Evolutionary conservation across 1,140 invertebrate species (phyloP), one percentile per base, ranked within the genome.

Genomic region (Drosophila neocordata): DNA sequence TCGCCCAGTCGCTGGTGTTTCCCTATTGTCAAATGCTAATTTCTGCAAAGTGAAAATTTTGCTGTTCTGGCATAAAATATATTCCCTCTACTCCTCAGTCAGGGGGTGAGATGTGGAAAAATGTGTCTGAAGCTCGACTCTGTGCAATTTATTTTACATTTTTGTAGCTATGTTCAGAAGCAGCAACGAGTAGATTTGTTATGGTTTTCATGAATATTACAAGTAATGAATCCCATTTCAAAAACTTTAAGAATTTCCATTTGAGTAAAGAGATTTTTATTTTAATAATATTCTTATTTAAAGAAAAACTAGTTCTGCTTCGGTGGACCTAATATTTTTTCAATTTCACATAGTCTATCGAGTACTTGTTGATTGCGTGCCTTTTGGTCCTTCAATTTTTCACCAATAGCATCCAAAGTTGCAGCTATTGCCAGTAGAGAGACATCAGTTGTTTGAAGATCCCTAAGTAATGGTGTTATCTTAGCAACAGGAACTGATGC

Each of bases 341-440:
- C 81, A 11, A 85, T 85, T 75, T 85, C 81, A 35, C 78, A 87
- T 3, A 85, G 75, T 52, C 81, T 66, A 63, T 85, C 82, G 13
- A 85, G 57, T 3, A 81, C 70, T 35, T 81, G 73, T 44, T 85
- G 81, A 37, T 85, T 85, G 7, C 81, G 65, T 15, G 59, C 65
- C 22, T 69, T 81, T 51, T 85, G 81, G 5, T 87, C 81, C 41
- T 44, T 77, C 1, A 85, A 59, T n/a, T 69, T 81, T 18, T 81
- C 77, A 1, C 73, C 74, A 27, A 85, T 81, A 35, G 82, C 51
- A 59, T 85, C 82, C 22, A 85, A 20, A 1, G 81, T 87, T 6
- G 82, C 78, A 0, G 81, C 81, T 8, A 85, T 69, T 6, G 81
- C 81, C 55, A 87, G 41, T 2, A 85, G 38, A 0, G 81, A 87